Percentiles rank a stretch among this genome's conserved stretches.
phyloP scores from a whole-genome alignment of 1,140 invertebrate species.

The Anastrepha obliqua region DNA sequence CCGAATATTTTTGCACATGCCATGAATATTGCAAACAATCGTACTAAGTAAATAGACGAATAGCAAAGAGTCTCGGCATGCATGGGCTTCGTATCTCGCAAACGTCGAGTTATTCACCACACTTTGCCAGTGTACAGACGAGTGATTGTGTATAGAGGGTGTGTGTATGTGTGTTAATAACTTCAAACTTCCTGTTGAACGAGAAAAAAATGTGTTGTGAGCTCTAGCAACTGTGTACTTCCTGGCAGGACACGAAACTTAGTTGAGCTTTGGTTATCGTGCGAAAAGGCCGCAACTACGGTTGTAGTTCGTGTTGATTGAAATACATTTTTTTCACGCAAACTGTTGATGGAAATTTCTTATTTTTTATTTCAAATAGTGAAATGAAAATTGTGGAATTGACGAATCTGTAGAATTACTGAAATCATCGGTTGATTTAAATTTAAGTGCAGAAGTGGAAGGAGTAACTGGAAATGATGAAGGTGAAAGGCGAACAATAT shows the following conservation, averaged over 20 bases:
- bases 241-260: conserved; percentile 56
- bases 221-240: conserved; percentile 50
- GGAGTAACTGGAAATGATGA: not conserved
- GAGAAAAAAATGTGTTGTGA: conserved; percentile 20
- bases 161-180: conserved; percentile 52
- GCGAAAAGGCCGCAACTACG: conserved; percentile 20
- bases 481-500: not conserved
- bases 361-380: not conserved
- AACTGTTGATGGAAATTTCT: not conserved
- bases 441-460: not conserved
- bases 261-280: conserved; percentile 58
- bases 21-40: not conserved
- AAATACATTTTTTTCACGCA: conserved; percentile 11
- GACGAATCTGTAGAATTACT: not conserved
- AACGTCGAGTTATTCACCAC: conserved; percentile 4
- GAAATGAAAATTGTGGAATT: not conserved
- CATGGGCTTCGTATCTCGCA: not conserved
- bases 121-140: not conserved
- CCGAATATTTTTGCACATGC: conserved; percentile 50
- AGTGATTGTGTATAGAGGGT: not conserved
- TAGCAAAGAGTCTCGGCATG: not conserved
- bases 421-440: not conserved
- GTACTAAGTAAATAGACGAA: not conserved
- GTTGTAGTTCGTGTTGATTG: not conserved
- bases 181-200: conserved; percentile 58